phyloP scores from a whole-genome alignment of 2,113 vertebrate species.

The Pseudorasbora parva region DNA sequence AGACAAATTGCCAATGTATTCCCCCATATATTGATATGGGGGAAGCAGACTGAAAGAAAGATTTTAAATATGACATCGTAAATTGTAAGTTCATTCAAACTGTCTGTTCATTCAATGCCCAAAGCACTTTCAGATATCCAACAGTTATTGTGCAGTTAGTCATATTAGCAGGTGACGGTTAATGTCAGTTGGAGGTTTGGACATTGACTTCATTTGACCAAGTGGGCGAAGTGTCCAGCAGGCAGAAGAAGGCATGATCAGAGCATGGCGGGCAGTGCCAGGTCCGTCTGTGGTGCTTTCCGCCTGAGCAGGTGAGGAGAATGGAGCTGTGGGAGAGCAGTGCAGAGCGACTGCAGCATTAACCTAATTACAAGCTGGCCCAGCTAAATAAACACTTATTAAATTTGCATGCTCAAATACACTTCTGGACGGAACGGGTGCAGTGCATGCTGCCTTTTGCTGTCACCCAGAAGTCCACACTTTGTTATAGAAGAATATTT shows the following conservation, averaged over 20 bases:
- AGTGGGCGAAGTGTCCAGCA: conserved; percentile 33
- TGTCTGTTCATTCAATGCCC: background rate
- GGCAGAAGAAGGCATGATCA: conserved; percentile 29
- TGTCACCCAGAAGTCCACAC: conserved; percentile 19
- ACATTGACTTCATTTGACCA: conserved; percentile 19
- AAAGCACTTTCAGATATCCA: background rate
- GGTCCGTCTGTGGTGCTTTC: conserved; percentile 56
- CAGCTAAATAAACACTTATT: conserved; percentile 62
- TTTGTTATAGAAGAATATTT: conserved; percentile 32
- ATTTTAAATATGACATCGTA: background rate
- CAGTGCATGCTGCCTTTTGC: conserved; percentile 28
- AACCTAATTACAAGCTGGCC: conserved; percentile 62
- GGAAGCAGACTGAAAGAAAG: background rate
- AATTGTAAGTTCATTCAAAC: background rate
- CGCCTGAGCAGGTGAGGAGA: conserved; percentile 60
- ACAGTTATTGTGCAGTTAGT: background rate
- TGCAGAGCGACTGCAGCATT: conserved; percentile 55
- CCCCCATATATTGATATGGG: background rate
- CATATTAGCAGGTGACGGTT: conserved; percentile 35
- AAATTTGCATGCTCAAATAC: conserved; percentile 66
- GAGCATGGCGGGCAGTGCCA: conserved; percentile 37
- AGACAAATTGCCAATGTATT: conserved; percentile 11
- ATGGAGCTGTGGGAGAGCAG: conserved; percentile 58
- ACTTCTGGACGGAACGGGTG: conserved; percentile 48
- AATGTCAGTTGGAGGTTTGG: conserved; percentile 43